Evolutionary conservation across 1,140 invertebrate species (phyloP).

Genomic region (Colletes latitarsis): DNA sequence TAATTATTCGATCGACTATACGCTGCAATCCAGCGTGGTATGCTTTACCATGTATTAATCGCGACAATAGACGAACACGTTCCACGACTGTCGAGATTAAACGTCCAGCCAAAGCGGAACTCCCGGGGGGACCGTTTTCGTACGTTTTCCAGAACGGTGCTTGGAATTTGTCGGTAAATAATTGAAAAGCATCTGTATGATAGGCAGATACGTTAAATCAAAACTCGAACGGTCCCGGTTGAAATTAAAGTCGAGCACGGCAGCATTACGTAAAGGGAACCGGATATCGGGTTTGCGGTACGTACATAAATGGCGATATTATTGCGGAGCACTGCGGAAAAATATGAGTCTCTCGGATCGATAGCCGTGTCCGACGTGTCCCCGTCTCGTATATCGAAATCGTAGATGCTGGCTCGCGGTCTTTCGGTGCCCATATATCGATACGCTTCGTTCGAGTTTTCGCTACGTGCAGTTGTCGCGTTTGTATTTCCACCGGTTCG

Average conservation of each 20-base stretch:
- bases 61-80: too few relatives aligned
- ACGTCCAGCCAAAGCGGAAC: too few relatives aligned
- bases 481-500: neutral
- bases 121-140: too few relatives aligned
- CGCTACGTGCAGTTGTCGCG: neutral
- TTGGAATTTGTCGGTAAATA: neutral
- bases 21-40: too few relatives aligned
- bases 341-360: slow-evolving; percentile 40
- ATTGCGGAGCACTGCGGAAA: slow-evolving; percentile 45
- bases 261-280: slow-evolving; percentile 37
- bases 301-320: slow-evolving; percentile 47
- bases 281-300: slow-evolving; percentile 39
- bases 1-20: too few relatives aligned
- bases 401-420: slow-evolving; percentile 40
- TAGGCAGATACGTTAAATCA: neutral
- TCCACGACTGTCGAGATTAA: too few relatives aligned
- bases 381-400: slow-evolving; percentile 51
- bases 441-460: slow-evolving; percentile 4
- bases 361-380: slow-evolving; percentile 10
- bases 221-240: neutral
- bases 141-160: neutral
- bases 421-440: slow-evolving; percentile 17
- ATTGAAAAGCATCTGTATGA: neutral
- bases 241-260: slow-evolving; percentile 10
- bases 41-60: too few relatives aligned